Evolutionary conservation across 1,140 invertebrate genomes (phyloP).

Genomic region (Platyura marginata): DNA sequence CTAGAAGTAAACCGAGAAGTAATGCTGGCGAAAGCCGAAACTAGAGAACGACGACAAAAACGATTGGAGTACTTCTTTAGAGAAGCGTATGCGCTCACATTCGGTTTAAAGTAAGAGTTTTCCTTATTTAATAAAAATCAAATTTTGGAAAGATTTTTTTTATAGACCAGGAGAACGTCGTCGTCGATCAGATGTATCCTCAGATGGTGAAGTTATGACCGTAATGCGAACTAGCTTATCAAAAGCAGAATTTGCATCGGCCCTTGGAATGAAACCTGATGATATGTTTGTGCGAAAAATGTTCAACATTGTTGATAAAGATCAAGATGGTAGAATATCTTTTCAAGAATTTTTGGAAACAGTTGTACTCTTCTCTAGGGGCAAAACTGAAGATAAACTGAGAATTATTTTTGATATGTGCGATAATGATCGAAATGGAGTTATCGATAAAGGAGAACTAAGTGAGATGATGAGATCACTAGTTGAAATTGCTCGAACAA

Average conservation of each 20-base stretch:
- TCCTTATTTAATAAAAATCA: background rate
- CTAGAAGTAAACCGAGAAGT: conserved; percentile 47
- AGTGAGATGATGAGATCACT: conserved; percentile 86
- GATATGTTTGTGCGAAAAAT: conserved; percentile 97
- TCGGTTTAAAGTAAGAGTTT: conserved; percentile 41
- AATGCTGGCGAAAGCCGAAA: conserved; percentile 86
- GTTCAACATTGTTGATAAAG: conserved; percentile 97
- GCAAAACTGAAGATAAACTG: conserved; percentile 89
- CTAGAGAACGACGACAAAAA: conserved; percentile 82
- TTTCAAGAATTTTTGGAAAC: conserved; percentile 98
- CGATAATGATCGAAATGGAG: conserved; percentile 87
- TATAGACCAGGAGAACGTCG: conserved; percentile 44
- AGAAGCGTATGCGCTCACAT: conserved; percentile 90
- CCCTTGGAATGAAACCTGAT: conserved; percentile 88
- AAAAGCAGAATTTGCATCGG: conserved; percentile 91
- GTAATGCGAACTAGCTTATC: conserved; percentile 88
- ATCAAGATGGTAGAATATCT: conserved; percentile 86
- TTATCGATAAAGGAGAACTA: conserved; percentile 86
- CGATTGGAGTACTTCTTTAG: conserved; percentile 96
- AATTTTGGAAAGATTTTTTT: background rate
- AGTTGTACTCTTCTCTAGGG: conserved; percentile 76
- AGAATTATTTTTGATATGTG: conserved; percentile 98
- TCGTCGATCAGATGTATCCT: conserved; percentile 45
- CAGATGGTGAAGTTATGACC: conserved; percentile 70
- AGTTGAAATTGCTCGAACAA: conserved; percentile 87